Base-by-base conservation (phyloP, 2,888 invertebrate genomes). In the Rhingia campestris region DNA sequence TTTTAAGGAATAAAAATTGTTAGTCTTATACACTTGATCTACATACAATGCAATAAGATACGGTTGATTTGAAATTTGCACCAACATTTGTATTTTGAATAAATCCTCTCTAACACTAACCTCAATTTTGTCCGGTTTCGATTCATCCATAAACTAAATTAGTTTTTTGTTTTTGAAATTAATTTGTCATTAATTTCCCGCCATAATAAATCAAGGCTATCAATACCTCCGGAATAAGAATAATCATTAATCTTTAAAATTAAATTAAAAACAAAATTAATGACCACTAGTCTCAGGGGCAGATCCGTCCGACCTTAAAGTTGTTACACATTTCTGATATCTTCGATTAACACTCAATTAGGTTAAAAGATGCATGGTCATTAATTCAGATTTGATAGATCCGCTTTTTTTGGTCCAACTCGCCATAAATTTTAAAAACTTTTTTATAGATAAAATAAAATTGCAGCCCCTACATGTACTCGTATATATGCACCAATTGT, bases 301-400 rank as follows among this genome's bases (percentile, higher is more conserved):
- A 51, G 6, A 47, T 35, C 35, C 37, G 33, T 53, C 37, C 43
- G 43, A 12, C 14, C 35, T 22, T 7, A 39, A 35, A 14, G 30
- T 12, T 33, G 14, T 7, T 58, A 14, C 49, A 49, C n/a, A 4
- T 37, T 37, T 32, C 37, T 39, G 32, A 10, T 5, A 51, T 59
- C 32, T 56, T 49, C 70, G 49, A 39, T 33, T 49, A 70, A 49
- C 5, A 37, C 4, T 59, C 59, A 59, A 70, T 49, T 59, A 39
- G 39, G 58, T 39, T 41, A 59, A 58, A 49, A 58, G 30, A 39
- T 39, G 3, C 49, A 7, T 37, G 10, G 32, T 6, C 12, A 14
- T 56, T 35, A 56, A 22, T n/a, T n/a, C 5, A 45, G 6, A 22
- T 22, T 35, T n/a, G 56, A 3, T n/a, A 41, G 22, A 22, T 22